Evolutionary conservation across 2,113 vertebrate genomes (phyloP), one percentile per base, ranked within the genome.

Genomic region (Procavia capensis): DNA sequence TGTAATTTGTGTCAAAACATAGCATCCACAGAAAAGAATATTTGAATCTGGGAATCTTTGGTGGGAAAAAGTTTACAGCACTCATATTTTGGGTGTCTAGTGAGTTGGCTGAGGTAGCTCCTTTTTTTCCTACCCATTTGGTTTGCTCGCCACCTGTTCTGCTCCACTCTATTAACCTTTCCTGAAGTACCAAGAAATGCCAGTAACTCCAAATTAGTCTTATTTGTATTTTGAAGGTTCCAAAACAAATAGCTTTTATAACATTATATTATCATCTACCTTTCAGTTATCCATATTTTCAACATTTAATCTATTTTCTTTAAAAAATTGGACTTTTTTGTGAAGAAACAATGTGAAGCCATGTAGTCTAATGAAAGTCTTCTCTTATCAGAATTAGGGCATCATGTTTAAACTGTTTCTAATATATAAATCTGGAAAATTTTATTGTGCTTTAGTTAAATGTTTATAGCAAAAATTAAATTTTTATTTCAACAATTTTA

Each of bases 271-370:
- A 43, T 59, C 39, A 50, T 57, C 24, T 27, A 85, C 3, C 25
- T 57, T 94, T 3, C 6, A 91, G 14, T 80, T 82, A 54, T 39
- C 6, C 17, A 36, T 76, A 39, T 59, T 87, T 82, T 66, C 27
- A 84, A 95, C 36, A 83, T 94, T 83, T 80, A 83, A 82, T 39
- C n/a, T 54, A 63, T 9, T 80, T 75, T 68, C 9, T 80, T 90
- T 75, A 17, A 34, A 47, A 93, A 64, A 82, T 1, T 85, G 57
- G 22, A 68, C 3, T 20, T 25, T 72, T 76, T 76, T 70, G 89
- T 82, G 16, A 39, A 94, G 61, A 91, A 76, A 22, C 34, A 83
- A 36, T 82, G 72, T 76, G 43, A 76, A 85, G 84, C 9, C 24
- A 50, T 79, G 61, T 43, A 79, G 0, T 50, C 9, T 92, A 63